Base-by-base conservation (phyloP, 2,888 invertebrate species). In the Germaria angustata region DNA sequence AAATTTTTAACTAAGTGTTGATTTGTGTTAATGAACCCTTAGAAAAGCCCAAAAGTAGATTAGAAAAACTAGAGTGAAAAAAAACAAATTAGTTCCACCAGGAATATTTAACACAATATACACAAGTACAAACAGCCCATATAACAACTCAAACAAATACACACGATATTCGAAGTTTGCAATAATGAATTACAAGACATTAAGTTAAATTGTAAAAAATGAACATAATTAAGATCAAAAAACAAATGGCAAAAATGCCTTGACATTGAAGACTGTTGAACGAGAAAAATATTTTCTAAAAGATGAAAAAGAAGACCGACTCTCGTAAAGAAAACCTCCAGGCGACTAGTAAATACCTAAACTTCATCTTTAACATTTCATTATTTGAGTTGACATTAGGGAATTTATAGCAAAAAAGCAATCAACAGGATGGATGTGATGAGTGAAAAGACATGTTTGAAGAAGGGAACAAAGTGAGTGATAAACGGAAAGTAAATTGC, bases 171-270 rank as follows among this genome's bases (percentile, higher is more conserved):
- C n/a, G 11, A 46, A 49, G 53, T 85, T 85, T 85, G 80, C 79
- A 84, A 82, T 82, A 88, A 88, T 88, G 89, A 89, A 89, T 89
- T 88, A 87, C 87, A 87, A 83, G 84, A 86, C 86, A 89, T 89
- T 87, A 87, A 83, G 84, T 86, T 86, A 87, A 89, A 87, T 85
- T 85, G 68, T 73, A 77, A 71, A 84, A 76, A 49, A 53, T 39
- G 39, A 46, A 39, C 17, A 20, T 13, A 51, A 41, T 28, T 51
- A 41, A 72, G 59, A 51, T 61, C 39, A 41, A 72, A 41, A 1
- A 51, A n/a, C 13, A 57, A 61, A 39, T 39, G 51, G 17, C 8
- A 11, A 13, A 39, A 36, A 59, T n/a, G 17, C 36, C 65, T 65
- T 22, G n/a, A 15, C 15, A 44, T 69, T 20, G 15, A 66, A 49